A percentile compares a stretch with the other conserved stretches of the same genome.
phyloP scores from a whole-genome alignment of 1,140 invertebrate species.

The Condylostylus longicornis region DNA sequence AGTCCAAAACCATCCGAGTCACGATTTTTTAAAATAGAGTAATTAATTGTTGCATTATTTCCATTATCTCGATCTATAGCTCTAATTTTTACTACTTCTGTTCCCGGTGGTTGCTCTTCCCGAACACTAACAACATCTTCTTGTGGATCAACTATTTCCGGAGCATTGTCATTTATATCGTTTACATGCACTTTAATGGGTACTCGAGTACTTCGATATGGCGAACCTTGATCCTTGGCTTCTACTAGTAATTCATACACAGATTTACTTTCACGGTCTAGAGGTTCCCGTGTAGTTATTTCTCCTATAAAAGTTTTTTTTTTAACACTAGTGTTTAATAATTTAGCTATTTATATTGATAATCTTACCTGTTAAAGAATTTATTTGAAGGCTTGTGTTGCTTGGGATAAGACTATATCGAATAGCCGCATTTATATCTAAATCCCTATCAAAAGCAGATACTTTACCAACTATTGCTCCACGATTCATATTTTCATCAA shows the following conservation, averaged over 20 bases:
- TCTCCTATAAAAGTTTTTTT: conserved; percentile 46
- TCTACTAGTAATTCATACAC: conserved; percentile 69
- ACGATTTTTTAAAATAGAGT: conserved; percentile 68
- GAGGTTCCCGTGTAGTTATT: conserved; percentile 59
- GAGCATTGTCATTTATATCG: conserved; percentile 84
- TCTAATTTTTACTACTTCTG: conserved; percentile 68
- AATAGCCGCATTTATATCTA: conserved; percentile 68
- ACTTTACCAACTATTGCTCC: conserved; percentile 65
- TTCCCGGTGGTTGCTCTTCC: conserved; percentile 70
- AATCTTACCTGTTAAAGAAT: conserved; percentile 65
- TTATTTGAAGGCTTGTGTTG: conserved; percentile 71
- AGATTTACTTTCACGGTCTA: conserved; percentile 69
- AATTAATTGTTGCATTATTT: conserved; percentile 73
- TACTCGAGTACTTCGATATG: conserved; percentile 55
- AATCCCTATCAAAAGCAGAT: conserved; percentile 64
- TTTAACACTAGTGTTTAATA: background rate
- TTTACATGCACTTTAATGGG: conserved; percentile 56
- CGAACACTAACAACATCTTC: conserved; percentile 74
- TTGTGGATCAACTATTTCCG: conserved; percentile 72
- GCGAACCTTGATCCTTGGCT: conserved; percentile 69
- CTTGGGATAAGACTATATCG: conserved; percentile 62
- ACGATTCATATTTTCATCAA: conserved; percentile 73
- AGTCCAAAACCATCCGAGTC: conserved; percentile 69
- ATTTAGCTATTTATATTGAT: background rate
- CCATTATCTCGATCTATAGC: conserved; percentile 79